Evolutionary conservation across 2,113 vertebrate species (phyloP), one percentile per base, ranked within the genome.

Genomic region (Prolemur simus): DNA sequence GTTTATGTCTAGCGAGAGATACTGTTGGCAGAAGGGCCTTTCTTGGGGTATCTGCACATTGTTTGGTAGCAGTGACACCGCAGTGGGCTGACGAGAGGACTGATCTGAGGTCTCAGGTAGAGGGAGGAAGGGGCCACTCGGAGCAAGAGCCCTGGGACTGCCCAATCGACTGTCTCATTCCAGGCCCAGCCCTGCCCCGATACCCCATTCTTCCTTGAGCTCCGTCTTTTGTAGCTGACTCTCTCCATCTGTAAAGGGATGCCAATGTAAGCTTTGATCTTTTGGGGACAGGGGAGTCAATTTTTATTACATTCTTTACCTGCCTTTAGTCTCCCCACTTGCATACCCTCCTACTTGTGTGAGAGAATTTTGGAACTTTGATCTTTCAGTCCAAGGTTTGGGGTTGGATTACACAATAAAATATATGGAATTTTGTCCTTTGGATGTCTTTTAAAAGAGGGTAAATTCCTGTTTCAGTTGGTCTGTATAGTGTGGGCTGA

Each of bases 1-100:
- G 96, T 96, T 97, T 97, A 96, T 94, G 90, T 96, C 93, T 87
- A 92, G 93, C 12, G 60, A 93, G 89, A 98, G 91, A 97, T 83
- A 93, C 58, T 96, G 68, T 69, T 93, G 90, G 96, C 82, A 96
- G 92, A 74, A 77, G 71, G 68, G 42, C 56, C 58, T 89, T 93
- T 93, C 78, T 27, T 52, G 71, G 81, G 91, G 9, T 18, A 1
- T 91, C 86, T 97, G 94, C 76, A 45, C 71, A 74, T 86, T 91
- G 64, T 97, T 96, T 95, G 54, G 82, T 81, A 78, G 91, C 11
- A 23, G 52, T 56, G 69, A 94, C 21, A 71, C 17, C 20, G 89
- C 27, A 1, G 76, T 39, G 69, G 66, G 49, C 39, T 81, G 58
- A 52, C n/a, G 54, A 39, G 68, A 63, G 64, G 68, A 49, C 42